phyloP scores from a whole-genome alignment of 1,140 invertebrate species.

The Drosophila punjabiensis region DNA sequence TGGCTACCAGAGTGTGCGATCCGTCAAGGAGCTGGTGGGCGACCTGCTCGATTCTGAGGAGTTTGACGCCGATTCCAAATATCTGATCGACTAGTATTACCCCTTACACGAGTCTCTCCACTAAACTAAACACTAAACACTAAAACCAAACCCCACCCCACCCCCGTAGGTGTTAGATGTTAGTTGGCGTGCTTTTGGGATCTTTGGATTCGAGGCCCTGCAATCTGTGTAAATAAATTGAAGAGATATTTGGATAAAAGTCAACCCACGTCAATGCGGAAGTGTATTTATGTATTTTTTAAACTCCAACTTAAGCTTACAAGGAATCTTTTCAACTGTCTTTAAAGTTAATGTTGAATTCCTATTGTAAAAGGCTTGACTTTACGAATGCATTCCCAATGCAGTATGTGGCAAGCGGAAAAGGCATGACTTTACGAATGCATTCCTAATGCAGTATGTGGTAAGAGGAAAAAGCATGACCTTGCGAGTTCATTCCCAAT shows the following conservation, averaged over 20 bases:
- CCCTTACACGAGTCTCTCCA: neutral
- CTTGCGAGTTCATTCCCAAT: no score
- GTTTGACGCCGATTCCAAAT: slow-evolving; percentile 63
- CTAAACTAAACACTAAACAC: neutral
- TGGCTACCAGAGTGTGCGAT: slow-evolving; percentile 47
- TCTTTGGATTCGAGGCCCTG: neutral
- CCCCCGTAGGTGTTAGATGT: slow-evolving; percentile 4
- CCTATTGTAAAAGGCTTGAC: no score
- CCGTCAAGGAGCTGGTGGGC: slow-evolving; percentile 60
- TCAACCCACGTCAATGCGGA: neutral
- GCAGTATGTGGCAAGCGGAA: no score
- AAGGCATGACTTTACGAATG: no score
- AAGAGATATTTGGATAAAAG: slow-evolving; percentile 4
- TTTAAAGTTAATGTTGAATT: no score
- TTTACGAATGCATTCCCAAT: no score
- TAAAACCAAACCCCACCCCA: slow-evolving; percentile 6
- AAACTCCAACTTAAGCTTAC: no score
- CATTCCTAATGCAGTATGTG: no score
- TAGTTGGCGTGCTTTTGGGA: slow-evolving; percentile 3
- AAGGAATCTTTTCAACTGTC: no score
- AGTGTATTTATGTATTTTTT: no score
- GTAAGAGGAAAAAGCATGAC: no score
- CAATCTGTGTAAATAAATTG: slow-evolving; percentile 57
- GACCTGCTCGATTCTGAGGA: slow-evolving; percentile 62
- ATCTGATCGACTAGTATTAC: slow-evolving; percentile 69